Base-by-base conservation (phyloP, 2,888 invertebrate genomes). In the Leptura quadrifasciata region DNA sequence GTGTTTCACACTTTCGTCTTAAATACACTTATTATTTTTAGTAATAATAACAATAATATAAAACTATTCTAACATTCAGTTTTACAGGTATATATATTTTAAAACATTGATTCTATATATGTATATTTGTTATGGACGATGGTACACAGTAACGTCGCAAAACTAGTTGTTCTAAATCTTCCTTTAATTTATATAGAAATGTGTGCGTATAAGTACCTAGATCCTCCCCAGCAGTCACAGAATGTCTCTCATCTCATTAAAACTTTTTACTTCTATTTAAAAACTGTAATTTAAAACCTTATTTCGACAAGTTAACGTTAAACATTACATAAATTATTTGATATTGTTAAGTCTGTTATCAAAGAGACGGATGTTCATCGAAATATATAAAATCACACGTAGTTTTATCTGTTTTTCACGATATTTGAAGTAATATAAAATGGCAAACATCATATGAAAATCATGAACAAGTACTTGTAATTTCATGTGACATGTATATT, bases 161-260 rank as follows among this genome's bases (percentile, higher is more conserved):
- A 69, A 52, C 69, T 69, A 69, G 58, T 69, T 69, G 18, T 1
- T 69, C 57, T 69, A 69, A 57, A 35, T 67, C 35, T 15, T 31
- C 27, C 20, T 35, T 69, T 58, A 27, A 57, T 27, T 57, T 55
- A n/a, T 69, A 69, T 18, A 70, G 76, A 47, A 76, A 64, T 74
- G 72, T 80, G 80, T 77, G 80, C 78, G 76, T 80, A 77, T 78
- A 80, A 76, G 74, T 79, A 74, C 72, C 68, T 63, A 76, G 61
- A 69, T 77, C 55, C 24, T 70, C 52, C 61, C 47, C 65, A 65
- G 71, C 55, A 76, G 71, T 54, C 31, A 52, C 63, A 64, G 63
- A 35, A 47, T 55, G 67, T 67, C 58, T 64, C 54, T 39, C 54
- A 60, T 65, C 69, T 27, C 27, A 15, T 52, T 21, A 17, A 24